Evolutionary conservation across 2,888 invertebrate species (phyloP).

Genomic region (Megaustenia siamemsis): DNA sequence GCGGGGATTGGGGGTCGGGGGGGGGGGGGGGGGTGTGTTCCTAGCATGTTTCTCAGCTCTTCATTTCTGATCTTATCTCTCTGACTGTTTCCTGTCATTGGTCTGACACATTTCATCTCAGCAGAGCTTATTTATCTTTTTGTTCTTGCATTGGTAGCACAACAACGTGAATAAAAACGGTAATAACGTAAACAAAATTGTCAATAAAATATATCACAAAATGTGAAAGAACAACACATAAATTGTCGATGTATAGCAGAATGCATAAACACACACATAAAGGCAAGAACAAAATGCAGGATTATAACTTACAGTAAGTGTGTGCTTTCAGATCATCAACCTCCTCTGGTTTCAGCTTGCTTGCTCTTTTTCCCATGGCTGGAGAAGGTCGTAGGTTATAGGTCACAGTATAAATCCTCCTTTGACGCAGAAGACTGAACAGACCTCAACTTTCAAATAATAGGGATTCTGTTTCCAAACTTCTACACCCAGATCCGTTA

Average conservation of each 20-base stretch:
- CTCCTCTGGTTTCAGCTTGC: conserved; percentile 73
- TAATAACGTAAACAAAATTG: too few species aligned
- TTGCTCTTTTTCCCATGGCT: conserved; percentile 73
- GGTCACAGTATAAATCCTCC: neutral
- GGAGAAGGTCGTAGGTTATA: neutral
- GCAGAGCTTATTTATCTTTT: too few species aligned
- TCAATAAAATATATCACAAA: neutral
- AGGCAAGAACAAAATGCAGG: too few species aligned
- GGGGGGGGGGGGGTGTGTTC: too few species aligned
- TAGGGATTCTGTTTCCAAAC: neutral
- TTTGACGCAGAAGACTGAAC: neutral
- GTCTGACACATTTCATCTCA: too few species aligned
- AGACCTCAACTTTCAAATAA: neutral
- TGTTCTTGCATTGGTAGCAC: too few species aligned
- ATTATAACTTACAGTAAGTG: conserved; percentile 73
- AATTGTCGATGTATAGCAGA: too few species aligned
- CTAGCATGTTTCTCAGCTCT: too few species aligned
- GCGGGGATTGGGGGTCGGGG: too few species aligned
- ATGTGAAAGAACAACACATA: neutral
- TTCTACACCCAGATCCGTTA: neutral
- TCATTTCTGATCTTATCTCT: too few species aligned
- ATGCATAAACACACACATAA: too few species aligned
- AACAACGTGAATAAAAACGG: neutral
- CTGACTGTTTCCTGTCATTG: too few species aligned
- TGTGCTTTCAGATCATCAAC: conserved; percentile 68